Evolutionary conservation across 2,888 invertebrate genomes (phyloP), one percentile per base, ranked within the genome.

Genomic region (Adelphocoris suturalis): DNA sequence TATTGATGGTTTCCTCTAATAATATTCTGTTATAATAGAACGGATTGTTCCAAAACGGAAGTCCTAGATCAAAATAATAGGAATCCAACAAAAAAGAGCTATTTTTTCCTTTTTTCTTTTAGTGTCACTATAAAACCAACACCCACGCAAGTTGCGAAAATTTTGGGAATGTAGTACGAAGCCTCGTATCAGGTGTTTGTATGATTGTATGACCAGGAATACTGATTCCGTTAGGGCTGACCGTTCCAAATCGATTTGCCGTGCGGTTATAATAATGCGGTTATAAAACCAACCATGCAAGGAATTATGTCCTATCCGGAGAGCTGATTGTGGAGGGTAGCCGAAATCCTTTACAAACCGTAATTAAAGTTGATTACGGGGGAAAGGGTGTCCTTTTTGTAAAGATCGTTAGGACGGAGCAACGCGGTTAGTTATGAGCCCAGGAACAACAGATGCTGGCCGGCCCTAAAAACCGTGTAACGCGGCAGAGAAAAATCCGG

Each of bases 361-460:
- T 68, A 68, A 68, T 68, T 68, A 68, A 68, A 68, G 68, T 68
- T 68, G 68, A 23, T 68, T 68, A 68, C 68, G 9, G 3, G 23
- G 23, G 68, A 7, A 37, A 16, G 23, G 68, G 68, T 68, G 52
- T 12, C 57, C 14, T 52, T 52, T 57, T 68, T 68, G 68, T 23
- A 23, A 23, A 68, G 68, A 23, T 68, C 68, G 68, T 68, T 23
- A 27, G 68, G 23, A 23, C 52, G 37, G 37, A 37, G 57, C n/a
- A 5, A 57, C n/a, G 19, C 27, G 68, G 68, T 68, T 68, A 68
- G 68, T 68, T 68, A 68, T 68, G 68, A 68, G 23, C 19, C 23
- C 13, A 68, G 68, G 68, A 68, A 68, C 68, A 68, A 68, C 23
- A 11, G 68, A 68, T 19, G 5, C 19, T 23, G 68, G 19, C 0